Evolutionary conservation across 2,113 vertebrate species (phyloP).

Genomic region (Nymphicus hollandicus): DNA sequence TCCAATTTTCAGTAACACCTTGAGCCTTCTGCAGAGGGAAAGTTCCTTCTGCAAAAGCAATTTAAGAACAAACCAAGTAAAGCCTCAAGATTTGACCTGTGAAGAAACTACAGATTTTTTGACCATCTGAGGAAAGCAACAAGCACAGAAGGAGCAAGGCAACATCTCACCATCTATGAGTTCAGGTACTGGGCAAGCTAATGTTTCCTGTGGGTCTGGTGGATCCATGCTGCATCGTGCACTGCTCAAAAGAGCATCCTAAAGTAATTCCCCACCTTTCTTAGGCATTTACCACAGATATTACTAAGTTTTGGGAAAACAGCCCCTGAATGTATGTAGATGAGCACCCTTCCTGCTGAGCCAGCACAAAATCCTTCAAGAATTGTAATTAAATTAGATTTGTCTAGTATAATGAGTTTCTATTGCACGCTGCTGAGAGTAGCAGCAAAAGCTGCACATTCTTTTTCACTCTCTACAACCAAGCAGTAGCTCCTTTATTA

Average conservation of each 20-base stretch:
- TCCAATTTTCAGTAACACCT: not conserved
- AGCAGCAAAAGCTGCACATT: constrained; percentile 52
- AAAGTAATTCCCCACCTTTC: not conserved
- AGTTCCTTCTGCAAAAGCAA: not conserved
- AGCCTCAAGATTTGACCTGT: not conserved
- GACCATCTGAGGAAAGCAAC: not conserved
- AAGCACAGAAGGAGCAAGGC: not conserved
- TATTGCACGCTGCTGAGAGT: constrained; percentile 60
- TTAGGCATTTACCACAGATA: constrained; percentile 22
- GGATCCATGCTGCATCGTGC: not conserved
- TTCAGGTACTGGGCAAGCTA: not conserved
- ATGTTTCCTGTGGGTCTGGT: not conserved
- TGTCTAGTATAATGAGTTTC: constrained; percentile 62
- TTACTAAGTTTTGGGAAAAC: not conserved
- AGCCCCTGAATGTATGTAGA: constrained; percentile 10
- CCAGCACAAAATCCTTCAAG: constrained; percentile 39
- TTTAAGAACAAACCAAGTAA: not conserved
- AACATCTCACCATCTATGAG: not conserved
- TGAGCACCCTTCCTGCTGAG: constrained; percentile 31
- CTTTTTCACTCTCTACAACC: constrained; percentile 8
- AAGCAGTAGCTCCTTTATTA: constrained; percentile 28
- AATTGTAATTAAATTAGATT: constrained; percentile 69
- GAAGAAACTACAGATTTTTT: not conserved
- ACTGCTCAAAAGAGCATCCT: not conserved
- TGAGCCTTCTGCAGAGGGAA: not conserved